Conservation (phyloP, 2,888 invertebrate genomes). For the Conistra vaccinii region DNA sequence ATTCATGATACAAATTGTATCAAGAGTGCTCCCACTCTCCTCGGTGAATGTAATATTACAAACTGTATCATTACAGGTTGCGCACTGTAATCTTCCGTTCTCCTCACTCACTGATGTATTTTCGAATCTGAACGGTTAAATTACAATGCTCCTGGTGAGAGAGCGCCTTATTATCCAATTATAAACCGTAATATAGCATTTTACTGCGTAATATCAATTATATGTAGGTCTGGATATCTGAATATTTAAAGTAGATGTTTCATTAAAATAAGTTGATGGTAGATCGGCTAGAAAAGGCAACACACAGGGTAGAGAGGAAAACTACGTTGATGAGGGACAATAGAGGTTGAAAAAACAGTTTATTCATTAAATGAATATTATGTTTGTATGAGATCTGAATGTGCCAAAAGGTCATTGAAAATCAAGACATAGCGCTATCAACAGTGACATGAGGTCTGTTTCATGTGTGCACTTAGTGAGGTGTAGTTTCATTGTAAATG, state of each 20-base stretch:
- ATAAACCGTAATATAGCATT: not conserved
- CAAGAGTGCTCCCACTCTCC: no score
- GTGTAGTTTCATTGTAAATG: no score
- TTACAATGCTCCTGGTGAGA: no score
- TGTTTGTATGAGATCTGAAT: not conserved
- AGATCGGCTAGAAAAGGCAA: not conserved
- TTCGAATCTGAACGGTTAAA: no score
- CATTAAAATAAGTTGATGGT: not conserved
- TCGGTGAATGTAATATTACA: no score
- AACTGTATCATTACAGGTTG: no score
- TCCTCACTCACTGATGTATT: no score
- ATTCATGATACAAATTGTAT: no score
- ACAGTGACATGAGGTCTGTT: no score
- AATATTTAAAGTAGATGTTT: conserved; percentile 27
- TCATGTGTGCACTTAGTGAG: no score
- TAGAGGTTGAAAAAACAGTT: not conserved
- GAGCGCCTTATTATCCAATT: not conserved
- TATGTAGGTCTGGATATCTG: conserved; percentile 12
- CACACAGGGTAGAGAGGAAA: not conserved
- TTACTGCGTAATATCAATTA: not conserved
- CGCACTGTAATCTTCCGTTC: no score
- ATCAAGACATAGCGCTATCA: no score
- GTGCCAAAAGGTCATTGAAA: conserved; percentile 17
- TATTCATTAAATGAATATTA: conserved; percentile 27
- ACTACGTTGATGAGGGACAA: not conserved